Conservation (phyloP, 2,113 vertebrate genomes). For the Siphamia tubifer region DNA sequence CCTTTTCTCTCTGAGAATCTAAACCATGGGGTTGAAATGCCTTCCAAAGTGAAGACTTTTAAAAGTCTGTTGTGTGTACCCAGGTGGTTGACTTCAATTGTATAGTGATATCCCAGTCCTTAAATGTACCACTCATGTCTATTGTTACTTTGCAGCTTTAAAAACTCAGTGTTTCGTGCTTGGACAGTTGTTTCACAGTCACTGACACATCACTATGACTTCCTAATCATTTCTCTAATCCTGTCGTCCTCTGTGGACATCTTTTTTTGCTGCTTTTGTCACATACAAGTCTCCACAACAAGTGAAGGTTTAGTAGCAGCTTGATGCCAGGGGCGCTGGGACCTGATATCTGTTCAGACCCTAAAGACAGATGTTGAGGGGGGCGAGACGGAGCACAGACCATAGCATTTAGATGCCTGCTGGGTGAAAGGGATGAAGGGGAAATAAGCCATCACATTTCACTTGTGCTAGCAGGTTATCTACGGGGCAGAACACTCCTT, state of each 20-base stretch:
- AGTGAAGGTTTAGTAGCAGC: conserved; percentile 53
- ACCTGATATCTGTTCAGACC: conserved; percentile 81
- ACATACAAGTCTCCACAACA: too few species aligned
- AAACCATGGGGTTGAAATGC: too few species aligned
- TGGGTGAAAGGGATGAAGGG: conserved; percentile 80
- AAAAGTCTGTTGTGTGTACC: too few species aligned
- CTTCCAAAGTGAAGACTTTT: too few species aligned
- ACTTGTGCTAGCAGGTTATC: conserved; percentile 65
- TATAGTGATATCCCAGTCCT: too few species aligned
- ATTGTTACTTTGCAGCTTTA: too few species aligned
- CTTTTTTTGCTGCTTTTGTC: conserved; percentile 78
- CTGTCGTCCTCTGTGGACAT: conserved; percentile 67
- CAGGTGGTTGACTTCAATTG: too few species aligned
- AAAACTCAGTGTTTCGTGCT: too few species aligned
- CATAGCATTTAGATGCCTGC: conserved; percentile 81
- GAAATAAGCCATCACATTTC: conserved; percentile 84
- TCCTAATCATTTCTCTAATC: too few species aligned
- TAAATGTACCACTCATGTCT: too few species aligned
- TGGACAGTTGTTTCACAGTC: conserved; percentile 65
- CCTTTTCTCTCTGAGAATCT: too few species aligned
- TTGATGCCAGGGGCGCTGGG: conserved; percentile 59
- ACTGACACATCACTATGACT: too few species aligned
- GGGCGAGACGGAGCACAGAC: conserved; percentile 77
- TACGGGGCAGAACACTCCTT: conserved; percentile 12
- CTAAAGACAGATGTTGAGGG: conserved; percentile 82